These are phyloP conservation scores for Neogale vison DNA, from an alignment of 2,113 vertebrate genomes.

Conservation along the genomic window DNA sequence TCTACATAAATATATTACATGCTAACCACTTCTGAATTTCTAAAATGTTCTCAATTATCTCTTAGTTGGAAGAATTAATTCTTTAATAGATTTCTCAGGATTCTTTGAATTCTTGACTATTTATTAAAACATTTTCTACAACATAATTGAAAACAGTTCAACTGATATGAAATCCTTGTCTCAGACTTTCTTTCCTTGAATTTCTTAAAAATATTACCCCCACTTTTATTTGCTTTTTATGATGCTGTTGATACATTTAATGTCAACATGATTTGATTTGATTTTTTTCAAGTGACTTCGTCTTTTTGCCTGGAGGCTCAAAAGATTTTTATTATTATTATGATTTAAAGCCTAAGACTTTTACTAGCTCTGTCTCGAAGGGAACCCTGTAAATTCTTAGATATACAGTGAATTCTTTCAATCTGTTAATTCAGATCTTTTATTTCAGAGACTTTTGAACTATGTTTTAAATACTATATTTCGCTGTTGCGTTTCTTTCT, in stretches of 20 bases:
- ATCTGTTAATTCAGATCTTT: background rate
- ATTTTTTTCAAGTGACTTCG: background rate
- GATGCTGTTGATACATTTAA: background rate
- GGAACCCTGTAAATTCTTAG: background rate
- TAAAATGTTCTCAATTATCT: background rate
- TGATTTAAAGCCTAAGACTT: background rate
- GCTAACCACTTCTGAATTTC: background rate
- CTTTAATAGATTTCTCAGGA: constrained; percentile 40
- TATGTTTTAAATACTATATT: background rate
- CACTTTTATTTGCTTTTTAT: background rate
- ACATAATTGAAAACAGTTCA: background rate
- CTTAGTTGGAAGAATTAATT: constrained; percentile 24
- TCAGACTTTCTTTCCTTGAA: background rate
- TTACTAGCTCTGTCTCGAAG: background rate
- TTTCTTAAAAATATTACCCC: background rate
- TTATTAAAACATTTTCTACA: background rate
- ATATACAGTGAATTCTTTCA: background rate
- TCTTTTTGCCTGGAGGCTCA: background rate
- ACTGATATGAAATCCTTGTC: background rate
- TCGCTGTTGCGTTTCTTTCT: background rate
- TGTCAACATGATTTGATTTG: background rate
- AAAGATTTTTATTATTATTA: background rate
- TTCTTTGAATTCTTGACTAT: constrained; percentile 33
- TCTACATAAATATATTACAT: background rate
- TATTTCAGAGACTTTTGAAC: background rate